These are phyloP conservation scores for Stenopsyche tienmushanensis DNA, from an alignment of 1,140 invertebrate species.

Conservation along the genomic window DNA sequence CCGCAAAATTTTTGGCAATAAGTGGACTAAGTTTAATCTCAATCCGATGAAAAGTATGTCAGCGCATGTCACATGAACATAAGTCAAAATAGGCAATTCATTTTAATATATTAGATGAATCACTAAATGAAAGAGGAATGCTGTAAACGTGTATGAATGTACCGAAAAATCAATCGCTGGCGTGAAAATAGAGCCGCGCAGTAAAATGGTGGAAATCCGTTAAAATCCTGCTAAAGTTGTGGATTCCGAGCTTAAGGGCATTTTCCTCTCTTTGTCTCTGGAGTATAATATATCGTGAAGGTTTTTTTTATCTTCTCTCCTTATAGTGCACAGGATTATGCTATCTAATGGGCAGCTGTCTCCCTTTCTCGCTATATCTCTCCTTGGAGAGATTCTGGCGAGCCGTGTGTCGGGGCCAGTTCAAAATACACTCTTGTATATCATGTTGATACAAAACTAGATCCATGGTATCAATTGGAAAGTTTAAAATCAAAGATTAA, in stretches of 20 bases:
- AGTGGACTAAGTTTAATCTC: too few relatives aligned
- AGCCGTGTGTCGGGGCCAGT: neutral
- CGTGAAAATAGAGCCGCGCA: neutral
- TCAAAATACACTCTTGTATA: too few relatives aligned
- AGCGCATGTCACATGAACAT: too few relatives aligned
- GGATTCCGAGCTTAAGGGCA: slow-evolving; percentile 18
- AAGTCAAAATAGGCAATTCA: too few relatives aligned
- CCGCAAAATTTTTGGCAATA: too few relatives aligned
- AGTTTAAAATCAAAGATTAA: too few relatives aligned
- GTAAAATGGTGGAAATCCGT: slow-evolving; percentile 13
- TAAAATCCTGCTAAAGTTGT: slow-evolving; percentile 12
- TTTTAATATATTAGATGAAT: too few relatives aligned
- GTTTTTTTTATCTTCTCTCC: slow-evolving; percentile 18
- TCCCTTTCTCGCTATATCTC: neutral
- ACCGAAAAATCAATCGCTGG: neutral
- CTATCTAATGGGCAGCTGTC: slow-evolving; percentile 10
- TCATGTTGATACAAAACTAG: too few relatives aligned
- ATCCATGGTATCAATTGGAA: too few relatives aligned
- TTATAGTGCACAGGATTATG: slow-evolving; percentile 25
- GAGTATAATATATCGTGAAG: slow-evolving; percentile 11
- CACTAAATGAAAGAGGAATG: too few relatives aligned
- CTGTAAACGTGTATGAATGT: too few relatives aligned
- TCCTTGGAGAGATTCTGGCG: neutral
- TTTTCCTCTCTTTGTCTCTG: slow-evolving; percentile 10
- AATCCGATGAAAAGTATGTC: too few relatives aligned